phyloP scores from a whole-genome alignment of 2,113 vertebrate genomes.

The Scortum barcoo region DNA sequence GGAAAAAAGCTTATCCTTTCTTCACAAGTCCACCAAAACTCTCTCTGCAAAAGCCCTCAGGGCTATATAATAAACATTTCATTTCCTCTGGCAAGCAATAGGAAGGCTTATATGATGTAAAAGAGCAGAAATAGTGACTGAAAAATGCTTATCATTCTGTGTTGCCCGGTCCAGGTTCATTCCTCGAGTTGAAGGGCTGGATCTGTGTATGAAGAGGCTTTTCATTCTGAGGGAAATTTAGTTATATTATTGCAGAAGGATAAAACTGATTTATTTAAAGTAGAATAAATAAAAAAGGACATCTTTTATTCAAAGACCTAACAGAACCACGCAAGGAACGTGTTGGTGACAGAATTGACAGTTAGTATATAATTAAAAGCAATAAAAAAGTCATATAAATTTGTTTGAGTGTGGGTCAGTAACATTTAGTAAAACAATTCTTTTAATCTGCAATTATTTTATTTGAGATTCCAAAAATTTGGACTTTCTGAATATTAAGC shows the following conservation, averaged over 20 bases:
- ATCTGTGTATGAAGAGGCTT: constrained; percentile 25
- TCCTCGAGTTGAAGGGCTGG: constrained; percentile 34
- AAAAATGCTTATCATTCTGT: constrained; percentile 72
- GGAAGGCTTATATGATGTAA: constrained; percentile 81
- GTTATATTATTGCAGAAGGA: constrained; percentile 36
- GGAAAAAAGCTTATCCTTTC: constrained; percentile 71
- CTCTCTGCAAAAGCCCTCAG: constrained; percentile 65
- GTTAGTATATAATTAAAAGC: neutral
- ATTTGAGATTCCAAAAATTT: neutral
- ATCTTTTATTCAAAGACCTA: constrained; percentile 46
- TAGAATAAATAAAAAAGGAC: neutral
- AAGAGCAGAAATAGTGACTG: constrained; percentile 65
- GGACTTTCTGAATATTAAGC: neutral
- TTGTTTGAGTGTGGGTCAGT: neutral
- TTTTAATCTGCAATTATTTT: neutral
- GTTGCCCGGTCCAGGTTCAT: constrained; percentile 41
- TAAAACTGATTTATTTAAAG: constrained; percentile 11
- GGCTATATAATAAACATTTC: constrained; percentile 84
- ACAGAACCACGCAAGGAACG: neutral
- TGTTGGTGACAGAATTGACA: neutral
- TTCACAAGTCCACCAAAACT: constrained; percentile 69
- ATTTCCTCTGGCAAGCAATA: constrained; percentile 84
- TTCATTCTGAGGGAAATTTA: constrained; percentile 41
- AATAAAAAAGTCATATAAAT: neutral
- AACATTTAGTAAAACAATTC: neutral